phyloP scores from a whole-genome alignment of 2,113 vertebrate species.

The Acrocephalus kingi region DNA sequence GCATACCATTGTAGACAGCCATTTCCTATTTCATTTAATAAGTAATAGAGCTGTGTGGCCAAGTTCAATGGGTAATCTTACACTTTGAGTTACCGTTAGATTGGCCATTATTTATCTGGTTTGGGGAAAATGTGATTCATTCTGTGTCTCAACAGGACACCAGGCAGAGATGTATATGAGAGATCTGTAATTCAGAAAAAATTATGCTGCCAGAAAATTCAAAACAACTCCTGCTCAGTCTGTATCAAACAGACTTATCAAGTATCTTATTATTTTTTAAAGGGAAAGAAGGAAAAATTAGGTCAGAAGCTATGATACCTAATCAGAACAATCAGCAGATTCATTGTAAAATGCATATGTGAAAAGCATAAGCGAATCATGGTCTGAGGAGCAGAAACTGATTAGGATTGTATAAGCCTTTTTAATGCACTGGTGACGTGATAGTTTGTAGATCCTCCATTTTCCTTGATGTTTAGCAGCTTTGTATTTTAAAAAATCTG shows the following conservation, averaged over 20 bases:
- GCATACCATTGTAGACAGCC: background rate
- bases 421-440: background rate
- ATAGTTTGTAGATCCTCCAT: background rate
- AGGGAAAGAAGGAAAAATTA: background rate
- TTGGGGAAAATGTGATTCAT: background rate
- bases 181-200: background rate
- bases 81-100: background rate
- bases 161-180: background rate
- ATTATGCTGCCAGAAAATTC: background rate
- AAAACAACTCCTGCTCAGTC: background rate
- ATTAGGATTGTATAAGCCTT: background rate
- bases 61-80: background rate
- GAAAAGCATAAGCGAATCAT: background rate
- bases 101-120: background rate
- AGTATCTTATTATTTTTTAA: background rate
- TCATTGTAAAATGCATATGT: background rate
- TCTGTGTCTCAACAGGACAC: background rate
- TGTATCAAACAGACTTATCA: background rate
- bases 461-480: background rate
- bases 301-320: background rate
- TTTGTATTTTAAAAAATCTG: background rate
- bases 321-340: conserved; percentile 6
- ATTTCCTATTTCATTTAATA: background rate
- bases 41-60: background rate
- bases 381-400: background rate